A percentile compares a stretch with the other conserved stretches of the same genome.
phyloP scores from a whole-genome alignment of 1,140 invertebrate species.

The Trichomalopsis sarcophagae region DNA sequence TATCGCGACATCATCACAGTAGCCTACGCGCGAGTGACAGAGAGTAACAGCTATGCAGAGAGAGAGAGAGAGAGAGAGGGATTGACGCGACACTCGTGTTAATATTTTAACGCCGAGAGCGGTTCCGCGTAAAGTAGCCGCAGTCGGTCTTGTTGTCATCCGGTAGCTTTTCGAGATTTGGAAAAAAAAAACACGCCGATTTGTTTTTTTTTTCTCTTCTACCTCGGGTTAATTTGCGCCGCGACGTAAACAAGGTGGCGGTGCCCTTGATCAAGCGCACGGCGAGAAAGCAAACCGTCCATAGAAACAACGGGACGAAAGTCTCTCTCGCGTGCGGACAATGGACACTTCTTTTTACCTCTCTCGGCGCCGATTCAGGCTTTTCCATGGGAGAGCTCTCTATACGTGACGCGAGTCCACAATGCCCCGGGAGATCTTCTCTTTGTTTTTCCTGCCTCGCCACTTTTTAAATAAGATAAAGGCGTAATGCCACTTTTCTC shows the following conservation, averaged over 20 bases:
- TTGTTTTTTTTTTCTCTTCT: not conserved
- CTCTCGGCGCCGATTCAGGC: not conserved
- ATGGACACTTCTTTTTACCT: conserved; percentile 10
- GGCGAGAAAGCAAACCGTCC: not conserved
- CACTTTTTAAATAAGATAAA: conserved; percentile 45
- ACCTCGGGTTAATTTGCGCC: not conserved
- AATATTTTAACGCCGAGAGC: no score
- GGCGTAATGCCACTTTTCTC: not conserved
- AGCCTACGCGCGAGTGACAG: not conserved
- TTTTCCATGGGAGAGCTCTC: conserved; percentile 6
- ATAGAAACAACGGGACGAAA: conserved; percentile 30
- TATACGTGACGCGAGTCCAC: conserved; percentile 42
- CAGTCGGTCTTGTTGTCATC: not conserved
- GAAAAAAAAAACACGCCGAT: not conserved
- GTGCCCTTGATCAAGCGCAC: not conserved
- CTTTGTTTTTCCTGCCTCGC: conserved; percentile 12
- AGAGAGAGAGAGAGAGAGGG: not conserved
- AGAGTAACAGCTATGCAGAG: not conserved
- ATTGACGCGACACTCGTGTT: no score
- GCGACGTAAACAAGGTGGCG: not conserved
- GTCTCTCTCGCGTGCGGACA: conserved; percentile 1
- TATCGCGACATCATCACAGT: conserved; percentile 31
- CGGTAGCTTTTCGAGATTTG: not conserved
- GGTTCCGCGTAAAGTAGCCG: no score
- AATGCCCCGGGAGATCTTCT: not conserved